phyloP scores from a whole-genome alignment of 2,797 vertebrate genomes.

The Anabacerthia variegaticeps region DNA sequence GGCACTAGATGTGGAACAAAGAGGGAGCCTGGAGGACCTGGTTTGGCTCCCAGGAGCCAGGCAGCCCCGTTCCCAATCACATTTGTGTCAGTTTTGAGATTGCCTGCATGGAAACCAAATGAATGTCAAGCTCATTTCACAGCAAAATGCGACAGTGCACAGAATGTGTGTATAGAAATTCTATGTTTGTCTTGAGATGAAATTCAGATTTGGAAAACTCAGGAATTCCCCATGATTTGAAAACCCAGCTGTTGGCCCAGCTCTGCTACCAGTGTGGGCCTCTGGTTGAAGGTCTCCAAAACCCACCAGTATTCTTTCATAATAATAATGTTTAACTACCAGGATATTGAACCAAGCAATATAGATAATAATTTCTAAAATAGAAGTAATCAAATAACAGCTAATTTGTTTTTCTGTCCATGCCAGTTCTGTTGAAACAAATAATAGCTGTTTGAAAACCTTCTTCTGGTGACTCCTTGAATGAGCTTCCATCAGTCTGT shows the following conservation, averaged over 20 bases:
- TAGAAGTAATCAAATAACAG: neutral
- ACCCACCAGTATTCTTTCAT: neutral
- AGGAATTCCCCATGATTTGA: neutral
- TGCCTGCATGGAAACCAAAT: neutral
- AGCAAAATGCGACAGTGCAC: neutral
- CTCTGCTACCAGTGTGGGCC: neutral
- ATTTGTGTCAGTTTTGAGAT: neutral
- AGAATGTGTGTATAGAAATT: neutral
- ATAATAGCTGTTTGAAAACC: neutral
- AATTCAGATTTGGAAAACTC: neutral
- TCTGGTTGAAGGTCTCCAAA: neutral
- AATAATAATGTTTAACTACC: neutral
- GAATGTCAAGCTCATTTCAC: neutral
- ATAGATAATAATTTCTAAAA: neutral
- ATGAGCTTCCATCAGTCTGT: neutral
- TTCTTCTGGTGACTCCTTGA: neutral
- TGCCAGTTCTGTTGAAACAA: neutral
- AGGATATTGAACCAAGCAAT: neutral
- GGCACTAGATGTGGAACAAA: neutral
- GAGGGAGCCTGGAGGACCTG: slow-evolving; percentile 14
- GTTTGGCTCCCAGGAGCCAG: slow-evolving; percentile 8
- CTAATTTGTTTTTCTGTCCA: neutral
- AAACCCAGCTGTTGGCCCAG: neutral
- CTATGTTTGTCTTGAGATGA: neutral
- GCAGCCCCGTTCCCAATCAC: neutral